phyloP scores from a whole-genome alignment of 2,113 vertebrate species.

The Ranitomeya imitator region DNA sequence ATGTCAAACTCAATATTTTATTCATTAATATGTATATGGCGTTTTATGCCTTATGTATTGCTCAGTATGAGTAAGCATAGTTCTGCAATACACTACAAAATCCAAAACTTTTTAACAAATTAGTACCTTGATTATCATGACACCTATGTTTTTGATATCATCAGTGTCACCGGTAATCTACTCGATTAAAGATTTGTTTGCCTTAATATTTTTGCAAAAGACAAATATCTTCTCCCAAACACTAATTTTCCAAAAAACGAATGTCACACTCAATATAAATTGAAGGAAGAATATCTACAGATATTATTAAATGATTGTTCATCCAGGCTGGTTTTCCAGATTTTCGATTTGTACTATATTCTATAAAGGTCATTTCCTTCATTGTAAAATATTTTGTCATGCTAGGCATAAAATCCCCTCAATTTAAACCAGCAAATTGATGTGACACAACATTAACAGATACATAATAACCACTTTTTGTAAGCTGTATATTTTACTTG shows the following conservation, averaged over 20 bases:
- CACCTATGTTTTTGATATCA: not conserved
- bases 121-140: not conserved
- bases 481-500: slow-evolving; percentile 1
- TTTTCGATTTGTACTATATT: not conserved
- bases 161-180: not conserved
- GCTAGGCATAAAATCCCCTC: not conserved
- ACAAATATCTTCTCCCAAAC: too few relatives aligned
- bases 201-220: not conserved
- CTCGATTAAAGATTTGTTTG: not conserved
- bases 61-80: not conserved
- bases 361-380: not conserved
- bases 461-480: slow-evolving; percentile 24
- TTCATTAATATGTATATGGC: not conserved
- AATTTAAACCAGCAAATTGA: not conserved
- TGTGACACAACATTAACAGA: not conserved
- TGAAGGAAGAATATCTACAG: not conserved
- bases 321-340: not conserved
- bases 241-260: not conserved
- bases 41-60: not conserved
- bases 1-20: not conserved
- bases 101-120: not conserved
- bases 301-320: not conserved
- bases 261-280: not conserved
- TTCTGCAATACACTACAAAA: not conserved
- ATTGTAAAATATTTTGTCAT: not conserved